These are phyloP conservation scores for Crypturellus undulatus DNA, from an alignment of 2,113 vertebrate species.

Conservation along the genomic window DNA sequence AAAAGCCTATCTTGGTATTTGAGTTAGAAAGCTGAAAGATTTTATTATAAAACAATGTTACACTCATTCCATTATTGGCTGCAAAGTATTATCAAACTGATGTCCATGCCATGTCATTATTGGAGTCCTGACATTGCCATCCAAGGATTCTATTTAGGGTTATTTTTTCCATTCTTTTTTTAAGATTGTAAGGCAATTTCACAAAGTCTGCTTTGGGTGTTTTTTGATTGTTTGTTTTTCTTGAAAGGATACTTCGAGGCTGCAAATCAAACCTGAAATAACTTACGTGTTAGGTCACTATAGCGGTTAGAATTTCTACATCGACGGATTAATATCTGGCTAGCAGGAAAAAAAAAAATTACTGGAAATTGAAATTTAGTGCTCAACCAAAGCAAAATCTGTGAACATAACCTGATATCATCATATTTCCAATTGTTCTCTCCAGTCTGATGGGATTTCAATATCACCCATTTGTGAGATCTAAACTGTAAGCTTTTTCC, in stretches of 20 bases:
- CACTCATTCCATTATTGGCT: not conserved
- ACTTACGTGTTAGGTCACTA: not conserved
- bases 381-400: not conserved
- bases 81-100: not conserved
- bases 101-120: not conserved
- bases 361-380: not conserved
- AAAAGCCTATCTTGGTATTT: not conserved
- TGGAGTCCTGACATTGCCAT: not conserved
- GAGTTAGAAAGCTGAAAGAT: not conserved
- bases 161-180: not conserved
- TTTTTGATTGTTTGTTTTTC: not conserved
- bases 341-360: too few species aligned
- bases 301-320: not conserved
- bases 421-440: not conserved
- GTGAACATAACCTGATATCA: not conserved
- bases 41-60: not conserved
- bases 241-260: not conserved
- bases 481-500: not conserved
- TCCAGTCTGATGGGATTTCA: not conserved
- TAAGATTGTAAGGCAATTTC: not conserved
- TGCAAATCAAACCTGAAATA: not conserved
- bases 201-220: fast-evolving
- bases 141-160: not conserved
- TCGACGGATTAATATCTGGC: not conserved
- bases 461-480: not conserved